Evolutionary conservation across 2,888 invertebrate species (phyloP).

Genomic region (Rambutsinella grinnellia): DNA sequence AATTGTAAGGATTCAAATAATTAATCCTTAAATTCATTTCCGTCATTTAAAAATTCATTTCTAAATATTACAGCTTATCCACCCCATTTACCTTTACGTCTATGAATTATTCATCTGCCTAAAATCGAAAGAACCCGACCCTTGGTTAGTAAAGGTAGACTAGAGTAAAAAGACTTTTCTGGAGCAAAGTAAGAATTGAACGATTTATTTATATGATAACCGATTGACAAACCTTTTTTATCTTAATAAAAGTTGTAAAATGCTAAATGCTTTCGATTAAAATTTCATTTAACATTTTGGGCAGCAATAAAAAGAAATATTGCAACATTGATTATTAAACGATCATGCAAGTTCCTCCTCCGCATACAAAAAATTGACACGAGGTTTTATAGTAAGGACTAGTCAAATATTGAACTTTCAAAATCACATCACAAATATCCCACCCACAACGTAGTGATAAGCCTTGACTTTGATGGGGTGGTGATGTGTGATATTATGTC

Average conservation of each 20-base stretch:
- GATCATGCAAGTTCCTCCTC: neutral
- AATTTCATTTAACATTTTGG: neutral
- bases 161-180: neutral
- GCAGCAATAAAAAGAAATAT: neutral
- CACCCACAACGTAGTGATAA: neutral
- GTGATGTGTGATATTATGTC: neutral
- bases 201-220: no score
- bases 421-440: neutral
- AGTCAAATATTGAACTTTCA: neutral
- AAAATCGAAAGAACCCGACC: slow-evolving; percentile 1
- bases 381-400: neutral
- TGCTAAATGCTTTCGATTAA: neutral
- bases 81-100: neutral
- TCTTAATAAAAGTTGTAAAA: no score
- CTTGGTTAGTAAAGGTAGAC: neutral
- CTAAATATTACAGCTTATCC: neutral
- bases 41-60: no score
- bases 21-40: no score
- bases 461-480: neutral
- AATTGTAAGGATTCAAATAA: neutral
- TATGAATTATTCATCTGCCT: neutral
- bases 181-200: neutral
- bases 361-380: neutral
- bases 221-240: no score
- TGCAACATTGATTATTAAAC: no score